Base-by-base conservation (phyloP, 2,113 vertebrate species). In the Mugil cephalus region DNA sequence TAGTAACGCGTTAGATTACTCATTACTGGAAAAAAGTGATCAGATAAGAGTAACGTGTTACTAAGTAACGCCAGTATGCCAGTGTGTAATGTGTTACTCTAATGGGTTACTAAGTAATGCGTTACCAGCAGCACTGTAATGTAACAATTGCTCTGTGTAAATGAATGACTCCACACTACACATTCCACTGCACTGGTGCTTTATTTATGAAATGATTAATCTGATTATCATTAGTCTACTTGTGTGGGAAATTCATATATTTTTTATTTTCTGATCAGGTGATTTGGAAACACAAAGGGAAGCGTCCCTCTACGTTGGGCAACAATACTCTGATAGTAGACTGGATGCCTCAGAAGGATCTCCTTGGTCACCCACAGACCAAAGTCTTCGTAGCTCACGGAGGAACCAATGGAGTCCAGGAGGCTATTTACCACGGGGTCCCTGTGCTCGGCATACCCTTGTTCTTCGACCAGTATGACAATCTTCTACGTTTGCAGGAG, bases 261-360 rank as follows among this genome's bases (percentile, higher is more conserved):
- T 46, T 19, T 6, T 42, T 1, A 5, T 68, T 59, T 72, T 52
- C 7, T 81, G 1, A 39, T 40, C 21, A 92, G 89, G 92, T 94
- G 40, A 91, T 93, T 40, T 93, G 92, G 92, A 90, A 61, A 35
- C 84, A 93, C 74, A 73, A 70, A 50, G 92, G 92, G 1, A 38
- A 76, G n/a, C 79, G 34, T 0, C 93, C 93, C 0, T 83, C 91
- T 35, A 83, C 82, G 10, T n/a, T 91, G 72, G 93, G 93, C 19
- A 92, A 92, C 82, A 94, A 93, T 80, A 93, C 93, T 4, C 17
- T 92, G 62, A 72, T 92, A 0, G 67, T 93, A 10, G 42, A 91
- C 39, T 93, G 93, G 92, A 90, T 94, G 83, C 93, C 91, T 5
- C 93, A 94, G 79, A 93, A 80, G 36, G 91, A 92, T 60, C 93